A percentile compares a stretch with the other conserved stretches of the same genome.
phyloP scores from a whole-genome alignment of 2,113 vertebrate genomes.

The Ceyx cyanopectus region DNA sequence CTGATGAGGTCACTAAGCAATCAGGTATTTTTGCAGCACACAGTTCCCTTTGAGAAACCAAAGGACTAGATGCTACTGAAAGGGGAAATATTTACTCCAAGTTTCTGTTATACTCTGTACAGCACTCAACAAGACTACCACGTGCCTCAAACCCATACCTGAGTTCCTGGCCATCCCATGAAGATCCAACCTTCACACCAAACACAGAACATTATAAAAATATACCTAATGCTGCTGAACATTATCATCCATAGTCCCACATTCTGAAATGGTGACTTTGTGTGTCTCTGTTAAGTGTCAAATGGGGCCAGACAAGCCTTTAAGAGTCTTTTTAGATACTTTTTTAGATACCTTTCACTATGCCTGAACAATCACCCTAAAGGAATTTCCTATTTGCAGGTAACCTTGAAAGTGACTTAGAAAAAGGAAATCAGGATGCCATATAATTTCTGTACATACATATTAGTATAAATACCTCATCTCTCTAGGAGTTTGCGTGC shows the following conservation, averaged over 20 bases:
- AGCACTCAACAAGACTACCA: not conserved
- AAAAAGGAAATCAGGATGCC: not conserved
- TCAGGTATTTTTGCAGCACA: not conserved
- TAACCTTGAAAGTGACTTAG: not conserved
- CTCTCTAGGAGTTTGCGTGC: not conserved
- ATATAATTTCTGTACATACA: not conserved
- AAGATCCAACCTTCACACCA: not conserved
- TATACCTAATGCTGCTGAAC: not conserved
- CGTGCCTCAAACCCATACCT: not conserved
- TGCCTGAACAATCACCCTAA: not conserved
- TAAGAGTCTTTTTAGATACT: not conserved
- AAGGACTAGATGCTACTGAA: not conserved
- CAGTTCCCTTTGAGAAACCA: not conserved
- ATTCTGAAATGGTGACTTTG: not conserved
- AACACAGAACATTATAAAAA: not conserved
- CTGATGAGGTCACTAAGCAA: conserved; percentile 31
- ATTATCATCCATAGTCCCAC: not conserved
- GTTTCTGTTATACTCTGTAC: not conserved
- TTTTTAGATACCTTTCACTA: not conserved
- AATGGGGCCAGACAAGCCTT: not conserved
- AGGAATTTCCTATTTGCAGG: not conserved
- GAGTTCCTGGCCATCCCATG: not conserved
- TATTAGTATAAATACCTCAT: not conserved
- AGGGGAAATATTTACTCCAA: not conserved
- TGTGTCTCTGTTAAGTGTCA: not conserved